Evolutionary conservation across 2,888 invertebrate genomes (phyloP), one percentile per base, ranked within the genome.

Genomic region (Hirudinaria manillensis): DNA sequence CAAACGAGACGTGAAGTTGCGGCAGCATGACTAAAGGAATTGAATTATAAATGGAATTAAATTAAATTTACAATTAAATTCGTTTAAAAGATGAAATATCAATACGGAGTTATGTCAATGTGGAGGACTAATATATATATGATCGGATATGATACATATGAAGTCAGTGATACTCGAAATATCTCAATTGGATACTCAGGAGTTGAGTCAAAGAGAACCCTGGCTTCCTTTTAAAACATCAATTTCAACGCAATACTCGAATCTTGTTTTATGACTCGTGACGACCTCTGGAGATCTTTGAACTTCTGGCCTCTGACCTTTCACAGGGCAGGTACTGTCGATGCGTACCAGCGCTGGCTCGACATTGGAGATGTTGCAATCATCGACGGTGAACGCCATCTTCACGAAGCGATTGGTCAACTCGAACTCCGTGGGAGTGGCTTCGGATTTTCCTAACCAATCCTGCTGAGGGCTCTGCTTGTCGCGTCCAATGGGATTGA

Each of bases 211-310:
- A 45, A 45, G 45, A 45, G 3, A 45, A 45, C 45, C 45, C 45
- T 45, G 45, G 45, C 45, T 45, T 45, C 13, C 61, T 24, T 61
- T 61, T 61, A 27, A 27, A 4, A 61, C 61, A 7, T 61, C 61
- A 24, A 34, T 68, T 68, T 68, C 68, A 1, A 68, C 68, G 68
- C 68, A 68, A 34, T 68, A 68, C 34, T 68, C 68, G 36, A 68
- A 68, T 68, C 36, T 68, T 13, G 36, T 34, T 34, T 13, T 7
- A 68, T 68, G 68, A 34, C 68, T 6, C 10, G 32, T 32, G 61
- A n/a, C 21, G 68, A 68, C 68, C 6, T 32, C 68, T 68, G 68
- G 32, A 34, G 7, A 34, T 34, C 7, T n/a, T 34, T 32, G 29
- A 68, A 16, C 36, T n/a, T 29, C 29, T 29, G 32, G 34, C 24